Evolutionary conservation across 1,140 invertebrate genomes (phyloP).

Genomic region (Monomorium pharaonis): DNA sequence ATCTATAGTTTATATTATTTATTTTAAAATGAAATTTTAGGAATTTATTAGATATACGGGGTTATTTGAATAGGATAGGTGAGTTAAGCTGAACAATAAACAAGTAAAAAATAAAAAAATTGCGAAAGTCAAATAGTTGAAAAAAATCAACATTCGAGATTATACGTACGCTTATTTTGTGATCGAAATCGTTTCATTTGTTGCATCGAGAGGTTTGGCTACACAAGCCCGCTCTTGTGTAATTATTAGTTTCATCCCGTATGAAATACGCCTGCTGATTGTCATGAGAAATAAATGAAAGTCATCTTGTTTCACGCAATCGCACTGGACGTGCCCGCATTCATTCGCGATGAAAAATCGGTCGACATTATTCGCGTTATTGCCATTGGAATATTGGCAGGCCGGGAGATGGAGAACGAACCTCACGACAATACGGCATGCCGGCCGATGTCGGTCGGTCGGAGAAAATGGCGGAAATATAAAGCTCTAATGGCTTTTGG

Average conservation of each 20-base stretch:
- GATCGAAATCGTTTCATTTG: neutral
- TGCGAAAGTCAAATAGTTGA: neutral
- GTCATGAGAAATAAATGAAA: constrained; percentile 15
- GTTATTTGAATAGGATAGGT: neutral
- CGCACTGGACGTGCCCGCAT: constrained; percentile 1
- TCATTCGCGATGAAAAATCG: constrained; percentile 35
- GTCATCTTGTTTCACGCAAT: constrained; percentile 17
- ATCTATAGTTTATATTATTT: too few species aligned
- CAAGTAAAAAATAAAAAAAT: neutral
- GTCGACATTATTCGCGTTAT: constrained; percentile 53
- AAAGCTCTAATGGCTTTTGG: constrained; percentile 55
- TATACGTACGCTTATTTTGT: neutral
- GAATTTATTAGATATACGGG: neutral
- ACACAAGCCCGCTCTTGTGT: neutral
- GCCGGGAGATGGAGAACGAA: constrained; percentile 21
- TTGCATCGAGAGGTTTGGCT: neutral
- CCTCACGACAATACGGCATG: constrained; percentile 32
- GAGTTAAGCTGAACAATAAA: too few species aligned
- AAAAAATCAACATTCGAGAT: neutral
- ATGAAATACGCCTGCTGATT: constrained; percentile 16
- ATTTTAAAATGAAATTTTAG: neutral
- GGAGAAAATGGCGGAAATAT: constrained; percentile 58
- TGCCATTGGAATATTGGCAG: constrained; percentile 53
- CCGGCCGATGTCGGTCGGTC: constrained; percentile 35
- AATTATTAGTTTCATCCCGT: constrained; percentile 34